Evolutionary conservation across 2,888 invertebrate species (phyloP), one percentile per base, ranked within the genome.

Genomic region (Rapana venosa): DNA sequence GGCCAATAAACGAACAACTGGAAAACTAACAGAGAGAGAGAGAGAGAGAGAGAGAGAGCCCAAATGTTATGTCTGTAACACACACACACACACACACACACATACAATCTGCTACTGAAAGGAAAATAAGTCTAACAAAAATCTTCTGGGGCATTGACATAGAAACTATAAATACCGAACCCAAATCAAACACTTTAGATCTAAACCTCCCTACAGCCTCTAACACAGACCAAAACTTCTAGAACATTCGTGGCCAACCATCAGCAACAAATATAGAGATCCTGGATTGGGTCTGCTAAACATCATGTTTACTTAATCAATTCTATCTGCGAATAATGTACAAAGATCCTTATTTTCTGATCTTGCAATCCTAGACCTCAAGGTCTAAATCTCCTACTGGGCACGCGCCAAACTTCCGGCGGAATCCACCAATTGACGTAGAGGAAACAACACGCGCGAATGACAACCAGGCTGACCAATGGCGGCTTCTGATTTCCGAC

Each of bases 361-460:
- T 66, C 2, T 26, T 22, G 2, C 17, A 17, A 66, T 66, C 26
- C 26, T 66, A 66, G 2, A 66, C 17, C 13, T 66, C 26, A 66
- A 17, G 26, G 66, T 66, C 66, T 22, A 17, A 66, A 66, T 22
- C 66, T 66, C 66, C 26, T 20, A 20, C 20, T 35, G 5, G 79
- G n/a, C 79, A 79, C 79, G 79, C 79, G 79, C 79, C 17, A 77
- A n/a, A 74, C 79, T 79, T 79, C 79, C 79, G 79, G 35, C 79
- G 79, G 79, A 79, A 79, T 32, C 35, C 13, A 35, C 79, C 79
- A 79, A 79, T 79, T 35, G 35, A 79, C 79, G 79, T 35, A n/a
- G 20, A 79, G 79, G 79, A 79, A 79, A 35, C 35, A 32, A 32
- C 35, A 74, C 79, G 79, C 35, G 35, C 79, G 79, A 17, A 22